Percentiles rank a stretch among this genome's conserved stretches.
Evolutionary conservation across 2,888 invertebrate genomes (phyloP).

Genomic region (Chironomus riparius): DNA sequence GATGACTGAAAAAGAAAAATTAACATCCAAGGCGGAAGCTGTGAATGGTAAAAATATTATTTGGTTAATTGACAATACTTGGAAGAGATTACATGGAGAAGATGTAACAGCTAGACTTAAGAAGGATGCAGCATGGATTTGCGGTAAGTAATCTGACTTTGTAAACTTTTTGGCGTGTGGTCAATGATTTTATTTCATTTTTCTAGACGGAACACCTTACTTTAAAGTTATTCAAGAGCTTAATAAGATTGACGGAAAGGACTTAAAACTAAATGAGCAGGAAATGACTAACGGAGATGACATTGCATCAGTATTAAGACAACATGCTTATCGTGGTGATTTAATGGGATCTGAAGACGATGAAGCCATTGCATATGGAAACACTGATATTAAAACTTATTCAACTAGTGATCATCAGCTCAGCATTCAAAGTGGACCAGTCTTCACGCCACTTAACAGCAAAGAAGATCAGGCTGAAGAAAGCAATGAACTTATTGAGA

Average conservation of each 20-base stretch:
- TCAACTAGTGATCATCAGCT: constrained; percentile 29
- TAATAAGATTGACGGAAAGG: constrained; percentile 1
- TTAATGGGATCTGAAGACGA: constrained; percentile 37
- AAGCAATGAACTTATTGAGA: background rate
- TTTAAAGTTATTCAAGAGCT: constrained; percentile 19
- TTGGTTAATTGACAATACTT: constrained; percentile 72
- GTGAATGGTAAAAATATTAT: constrained; percentile 40
- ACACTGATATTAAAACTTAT: constrained; percentile 41
- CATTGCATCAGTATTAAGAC: constrained; percentile 37
- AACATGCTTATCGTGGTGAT: constrained; percentile 41
- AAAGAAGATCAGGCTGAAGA: background rate
- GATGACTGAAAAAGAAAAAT: background rate
- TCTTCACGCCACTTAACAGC: background rate
- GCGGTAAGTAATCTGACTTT: background rate
- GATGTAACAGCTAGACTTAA: constrained; percentile 59
- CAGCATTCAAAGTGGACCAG: constrained; percentile 1
- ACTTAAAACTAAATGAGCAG: constrained; percentile 20
- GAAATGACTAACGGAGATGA: constrained; percentile 37
- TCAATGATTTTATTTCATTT: background rate
- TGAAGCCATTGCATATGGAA: constrained; percentile 33
- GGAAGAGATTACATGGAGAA: constrained; percentile 52
- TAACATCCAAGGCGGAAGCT: background rate
- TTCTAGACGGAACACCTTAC: constrained; percentile 5
- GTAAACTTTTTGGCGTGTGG: background rate
- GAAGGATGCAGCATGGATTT: constrained; percentile 36